Evolutionary conservation across 1,140 invertebrate genomes (phyloP), one percentile per base, ranked within the genome.

Genomic region (Idris sp.): DNA sequence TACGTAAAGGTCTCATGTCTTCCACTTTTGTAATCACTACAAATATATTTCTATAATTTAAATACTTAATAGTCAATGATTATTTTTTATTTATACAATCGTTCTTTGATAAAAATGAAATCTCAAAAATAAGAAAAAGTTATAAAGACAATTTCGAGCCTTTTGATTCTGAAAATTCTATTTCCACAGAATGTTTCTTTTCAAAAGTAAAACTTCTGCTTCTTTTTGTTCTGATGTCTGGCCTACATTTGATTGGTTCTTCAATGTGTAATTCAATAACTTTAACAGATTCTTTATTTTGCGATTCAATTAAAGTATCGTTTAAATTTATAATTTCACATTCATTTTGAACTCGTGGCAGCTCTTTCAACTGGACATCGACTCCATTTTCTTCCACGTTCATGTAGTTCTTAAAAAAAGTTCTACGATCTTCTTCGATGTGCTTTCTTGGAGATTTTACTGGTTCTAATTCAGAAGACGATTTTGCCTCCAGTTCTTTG

Each of bases 261-360:
- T 82, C 79, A 49, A 86, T 86, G n/a, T 86, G 84, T 25, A 86
- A 35, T 19, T 86, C 85, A 14, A 86, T 83, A 4, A 86, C 76
- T 58, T 86, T 86, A 0, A 86, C 76, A 0, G 83, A 67, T 4
- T 84, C 80, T 11, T 72, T 53, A 0, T 46, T 9, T 15, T 76
- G 67, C 8, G 61, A 8, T 0, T 80, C 59, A 41, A 69, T 36
- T 5, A 79, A 59, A 0, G 79, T 8, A 4, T 85, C 84, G 0
- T 54, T 77, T 35, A 86, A 33, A 44, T 81, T 58, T 5, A 86
- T 78, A 9, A 86, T 72, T 14, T 79, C 79, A 35, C 83, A 84
- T 15, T 84, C 79, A 0, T 80, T 85, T 14, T 83, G 83, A 8
- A 80, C 80, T 10, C 81, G 69, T 0, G 85, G 85, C 2, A 85